These are phyloP conservation scores for Phyllostomus discolor DNA, from an alignment of 2,113 vertebrate species.

Conservation along the genomic window DNA sequence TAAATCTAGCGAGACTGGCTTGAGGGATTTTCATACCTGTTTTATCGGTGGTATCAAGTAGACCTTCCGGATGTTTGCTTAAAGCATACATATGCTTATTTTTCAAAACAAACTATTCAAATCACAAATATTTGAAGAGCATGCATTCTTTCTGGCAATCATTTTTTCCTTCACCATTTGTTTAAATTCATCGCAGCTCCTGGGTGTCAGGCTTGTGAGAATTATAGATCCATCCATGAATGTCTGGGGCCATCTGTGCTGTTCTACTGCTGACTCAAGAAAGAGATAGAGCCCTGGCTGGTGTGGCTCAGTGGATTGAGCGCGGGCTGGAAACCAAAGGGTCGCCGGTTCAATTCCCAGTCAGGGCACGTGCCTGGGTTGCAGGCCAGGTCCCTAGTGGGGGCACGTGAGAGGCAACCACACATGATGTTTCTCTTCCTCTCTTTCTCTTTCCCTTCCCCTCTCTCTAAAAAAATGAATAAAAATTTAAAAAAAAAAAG, in stretches of 20 bases:
- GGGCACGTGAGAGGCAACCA: no score
- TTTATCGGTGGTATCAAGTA: not conserved
- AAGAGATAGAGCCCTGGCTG: no score
- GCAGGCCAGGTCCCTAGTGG: no score
- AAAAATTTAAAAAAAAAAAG: no score
- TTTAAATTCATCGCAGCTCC: not conserved
- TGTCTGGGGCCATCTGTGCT: not conserved
- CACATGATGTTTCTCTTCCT: no score
- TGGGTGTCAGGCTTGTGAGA: not conserved
- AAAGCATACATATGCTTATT: not conserved
- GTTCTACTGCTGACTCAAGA: conserved; percentile 44
- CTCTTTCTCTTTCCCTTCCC: no score
- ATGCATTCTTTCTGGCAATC: not conserved
- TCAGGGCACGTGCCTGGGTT: no score
- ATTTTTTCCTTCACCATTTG: not conserved
- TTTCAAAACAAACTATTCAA: not conserved
- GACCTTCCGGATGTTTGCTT: not conserved
- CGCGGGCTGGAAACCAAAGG: no score
- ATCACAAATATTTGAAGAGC: not conserved
- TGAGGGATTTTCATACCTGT: not conserved
- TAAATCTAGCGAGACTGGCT: not conserved
- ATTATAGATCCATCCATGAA: not conserved
- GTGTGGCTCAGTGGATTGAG: no score
- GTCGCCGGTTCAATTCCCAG: no score
- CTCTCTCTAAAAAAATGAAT: no score